These are phyloP conservation scores for Hippocampus zosterae DNA, from an alignment of 2,113 vertebrate genomes.

Conservation along the genomic window DNA sequence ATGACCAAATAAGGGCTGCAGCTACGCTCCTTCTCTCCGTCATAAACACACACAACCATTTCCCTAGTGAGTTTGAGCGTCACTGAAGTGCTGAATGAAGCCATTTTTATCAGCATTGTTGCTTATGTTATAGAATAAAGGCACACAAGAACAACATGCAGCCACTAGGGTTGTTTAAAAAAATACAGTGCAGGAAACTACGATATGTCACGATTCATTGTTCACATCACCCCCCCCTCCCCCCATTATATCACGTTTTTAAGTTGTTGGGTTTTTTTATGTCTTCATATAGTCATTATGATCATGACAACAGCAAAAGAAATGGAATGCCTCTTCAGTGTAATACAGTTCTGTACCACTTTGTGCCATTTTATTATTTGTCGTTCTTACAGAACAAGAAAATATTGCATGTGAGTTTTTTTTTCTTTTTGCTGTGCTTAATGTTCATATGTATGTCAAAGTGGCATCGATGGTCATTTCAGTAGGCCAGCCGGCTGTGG, in stretches of 20 bases:
- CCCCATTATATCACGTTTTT: background rate
- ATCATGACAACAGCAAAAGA: too few relatives aligned
- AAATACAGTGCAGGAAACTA: background rate
- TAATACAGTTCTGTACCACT: too few relatives aligned
- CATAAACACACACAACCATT: conserved; percentile 48
- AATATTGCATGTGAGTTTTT: too few relatives aligned
- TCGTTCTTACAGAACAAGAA: too few relatives aligned
- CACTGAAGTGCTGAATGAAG: conserved; percentile 44
- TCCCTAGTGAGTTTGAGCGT: conserved; percentile 47
- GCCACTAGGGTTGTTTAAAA: background rate
- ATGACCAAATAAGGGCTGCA: conserved; percentile 59
- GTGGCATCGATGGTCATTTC: too few relatives aligned
- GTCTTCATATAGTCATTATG: too few relatives aligned
- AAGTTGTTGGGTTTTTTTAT: too few relatives aligned
- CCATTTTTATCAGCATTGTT: conserved; percentile 14
- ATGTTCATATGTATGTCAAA: too few relatives aligned
- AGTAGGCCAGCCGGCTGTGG: too few relatives aligned
- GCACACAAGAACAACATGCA: conserved; percentile 11
- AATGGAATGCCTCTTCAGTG: too few relatives aligned
- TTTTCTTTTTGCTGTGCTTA: too few relatives aligned
- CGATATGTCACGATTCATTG: background rate
- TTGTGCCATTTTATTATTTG: too few relatives aligned
- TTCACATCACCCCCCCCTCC: background rate
- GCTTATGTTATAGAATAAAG: conserved; percentile 9
- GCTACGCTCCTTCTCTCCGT: conserved; percentile 22